Conservation (phyloP, 2,797 vertebrate species). For the Gorsachius magnificus region DNA sequence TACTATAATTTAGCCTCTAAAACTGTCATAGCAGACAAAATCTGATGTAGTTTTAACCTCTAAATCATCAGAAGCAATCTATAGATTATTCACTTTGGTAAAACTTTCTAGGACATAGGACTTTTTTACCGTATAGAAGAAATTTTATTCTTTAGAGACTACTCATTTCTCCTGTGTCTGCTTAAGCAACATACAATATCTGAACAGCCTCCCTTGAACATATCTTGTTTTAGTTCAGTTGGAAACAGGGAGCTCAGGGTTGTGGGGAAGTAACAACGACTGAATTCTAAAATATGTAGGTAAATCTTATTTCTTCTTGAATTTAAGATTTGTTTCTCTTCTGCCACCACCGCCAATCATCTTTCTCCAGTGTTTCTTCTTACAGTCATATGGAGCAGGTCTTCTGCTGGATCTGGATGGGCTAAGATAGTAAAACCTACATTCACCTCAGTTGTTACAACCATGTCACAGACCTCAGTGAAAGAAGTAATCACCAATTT, state of each 20-base stretch:
- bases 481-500: fast-evolving
- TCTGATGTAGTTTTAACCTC: neutral
- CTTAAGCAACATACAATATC: neutral
- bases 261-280: neutral
- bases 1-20: conserved; percentile 25
- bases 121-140: neutral
- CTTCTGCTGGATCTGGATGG: neutral
- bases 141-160: neutral
- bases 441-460: neutral
- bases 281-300: neutral
- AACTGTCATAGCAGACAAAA: conserved; percentile 18
- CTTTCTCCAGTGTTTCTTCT: neutral
- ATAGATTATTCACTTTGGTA: neutral
- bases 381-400: neutral
- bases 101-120: neutral
- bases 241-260: neutral
- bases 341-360: neutral
- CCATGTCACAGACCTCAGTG: neutral
- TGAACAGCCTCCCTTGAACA: neutral
- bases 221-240: neutral
- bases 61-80: neutral
- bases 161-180: neutral
- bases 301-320: neutral
- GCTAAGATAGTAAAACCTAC: neutral
- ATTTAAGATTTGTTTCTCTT: neutral